A percentile compares a stretch with the other conserved stretches of the same genome.
Evolutionary conservation across 2,113 vertebrate genomes (phyloP).

Genomic region (Mobula hypostoma): DNA sequence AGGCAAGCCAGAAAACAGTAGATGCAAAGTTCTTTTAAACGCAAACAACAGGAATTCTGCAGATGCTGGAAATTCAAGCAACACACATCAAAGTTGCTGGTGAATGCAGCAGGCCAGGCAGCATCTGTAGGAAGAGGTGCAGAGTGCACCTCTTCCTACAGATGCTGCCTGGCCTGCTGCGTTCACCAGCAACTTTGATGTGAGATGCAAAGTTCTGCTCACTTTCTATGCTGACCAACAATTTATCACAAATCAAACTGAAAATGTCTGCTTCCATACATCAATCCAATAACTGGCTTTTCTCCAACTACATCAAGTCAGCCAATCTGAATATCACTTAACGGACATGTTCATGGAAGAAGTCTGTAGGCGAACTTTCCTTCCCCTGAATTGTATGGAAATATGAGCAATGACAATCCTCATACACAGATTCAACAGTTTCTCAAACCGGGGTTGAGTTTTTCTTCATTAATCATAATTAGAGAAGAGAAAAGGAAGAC

Average conservation of each 20-base stretch:
- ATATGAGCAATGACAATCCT: neutral
- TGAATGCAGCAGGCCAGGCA: too few species aligned
- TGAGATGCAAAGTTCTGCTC: neutral
- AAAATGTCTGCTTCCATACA: neutral
- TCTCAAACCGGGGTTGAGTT: too few species aligned
- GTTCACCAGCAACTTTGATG: too few species aligned
- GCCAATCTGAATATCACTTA: neutral
- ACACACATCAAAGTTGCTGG: too few species aligned
- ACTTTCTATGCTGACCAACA: neutral
- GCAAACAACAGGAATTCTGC: too few species aligned
- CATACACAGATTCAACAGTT: neutral
- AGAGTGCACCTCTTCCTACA: too few species aligned
- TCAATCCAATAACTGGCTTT: neutral
- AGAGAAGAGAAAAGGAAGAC: too few species aligned
- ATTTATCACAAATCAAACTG: neutral
- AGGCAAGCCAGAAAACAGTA: neutral
- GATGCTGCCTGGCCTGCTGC: too few species aligned
- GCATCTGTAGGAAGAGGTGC: too few species aligned
- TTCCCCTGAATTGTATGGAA: neutral
- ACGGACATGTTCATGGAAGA: neutral
- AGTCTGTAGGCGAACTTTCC: neutral
- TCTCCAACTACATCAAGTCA: neutral
- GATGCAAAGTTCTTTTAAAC: neutral
- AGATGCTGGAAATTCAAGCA: too few species aligned
- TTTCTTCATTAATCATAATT: too few species aligned